Base-by-base conservation (phyloP, 2,113 vertebrate genomes). In the Pomatorhinus ruficollis region DNA sequence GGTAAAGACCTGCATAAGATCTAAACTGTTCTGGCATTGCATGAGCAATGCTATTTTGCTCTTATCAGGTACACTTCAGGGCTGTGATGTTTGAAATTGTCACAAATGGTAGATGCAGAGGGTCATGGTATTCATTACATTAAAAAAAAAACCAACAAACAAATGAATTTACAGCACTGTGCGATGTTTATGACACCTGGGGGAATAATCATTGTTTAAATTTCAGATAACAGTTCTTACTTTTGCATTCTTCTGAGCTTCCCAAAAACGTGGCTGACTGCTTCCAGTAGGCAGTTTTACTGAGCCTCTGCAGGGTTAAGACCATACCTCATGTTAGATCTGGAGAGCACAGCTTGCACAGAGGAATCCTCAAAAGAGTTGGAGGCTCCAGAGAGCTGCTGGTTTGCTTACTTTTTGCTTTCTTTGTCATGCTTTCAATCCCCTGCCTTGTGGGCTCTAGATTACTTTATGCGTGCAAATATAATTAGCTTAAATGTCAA, bases 321-420 rank as follows among this genome's bases (percentile, higher is more conserved):
- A 17, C 30, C 68, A 11, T 31, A 5, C 2, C 1, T 18, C 10
- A 23, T 1, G 0, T 15, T 33, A 17, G 0, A 1, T 57, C 39
- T 74, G 50, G 45, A 52, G 40, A 50, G 30, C 0, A 3, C 20
- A 45, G 4, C 22, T 47, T 31, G 56, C 25, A 21, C 9, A 33
- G 63, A 35, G 47, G 25, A 39, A 39, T 45, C 76, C 33, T 44
- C 17, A 5, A 30, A 76, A 37, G 22, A 49, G 35, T 7, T 5
- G 0, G 35, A 83, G 59, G 27, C 54, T 56, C 75, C 50, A 28
- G 71, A 76, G 31, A 57, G 21, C 42, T 65, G 20, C 28, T 75
- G 39, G 3, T 63, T 83, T 71, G 61, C 15, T 70, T 63, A 12
- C 19, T 33, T 77, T 25, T 66, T 70, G 24, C 24, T 11, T 82